Percentiles rank a stretch among this genome's conserved stretches.
Conservation (phyloP, 2,113 vertebrate genomes). For the Natator depressus region DNA sequence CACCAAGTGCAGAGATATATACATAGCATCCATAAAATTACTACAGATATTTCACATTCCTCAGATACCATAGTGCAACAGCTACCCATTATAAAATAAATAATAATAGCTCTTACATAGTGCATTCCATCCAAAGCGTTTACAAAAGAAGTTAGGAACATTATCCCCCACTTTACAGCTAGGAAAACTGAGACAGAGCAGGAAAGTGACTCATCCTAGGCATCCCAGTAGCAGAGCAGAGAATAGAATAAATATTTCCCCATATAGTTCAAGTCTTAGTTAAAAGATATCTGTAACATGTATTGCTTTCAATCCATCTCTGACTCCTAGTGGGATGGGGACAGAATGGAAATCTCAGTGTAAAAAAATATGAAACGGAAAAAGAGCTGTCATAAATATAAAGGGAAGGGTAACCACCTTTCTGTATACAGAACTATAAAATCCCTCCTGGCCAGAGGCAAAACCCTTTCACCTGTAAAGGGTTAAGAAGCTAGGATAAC, state of each 20-base stretch:
- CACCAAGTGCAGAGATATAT: background rate
- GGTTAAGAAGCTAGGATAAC: too few relatives aligned
- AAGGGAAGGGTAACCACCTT: too few relatives aligned
- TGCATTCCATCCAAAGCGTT: background rate
- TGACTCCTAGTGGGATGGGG: background rate
- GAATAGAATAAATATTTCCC: background rate
- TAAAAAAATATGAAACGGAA: background rate
- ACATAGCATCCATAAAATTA: background rate
- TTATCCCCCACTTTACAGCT: background rate
- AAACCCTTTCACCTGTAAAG: too few relatives aligned
- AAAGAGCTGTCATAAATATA: background rate
- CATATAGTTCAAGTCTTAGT: background rate
- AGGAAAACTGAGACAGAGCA: background rate
- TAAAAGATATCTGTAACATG: background rate
- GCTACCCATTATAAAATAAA: background rate
- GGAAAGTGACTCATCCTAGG: background rate
- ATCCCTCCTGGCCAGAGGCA: too few relatives aligned
- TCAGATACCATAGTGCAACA: too few relatives aligned
- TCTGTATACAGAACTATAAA: too few relatives aligned
- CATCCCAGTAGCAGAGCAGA: background rate
- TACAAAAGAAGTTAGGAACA: background rate
- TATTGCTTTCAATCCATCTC: background rate
- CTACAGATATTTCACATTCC: background rate
- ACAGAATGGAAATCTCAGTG: background rate
- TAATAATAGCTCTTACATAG: background rate